Evolutionary conservation across 2,888 invertebrate species (phyloP), one percentile per base, ranked within the genome.

Genomic region (Drosophila nr. perissopoda): DNA sequence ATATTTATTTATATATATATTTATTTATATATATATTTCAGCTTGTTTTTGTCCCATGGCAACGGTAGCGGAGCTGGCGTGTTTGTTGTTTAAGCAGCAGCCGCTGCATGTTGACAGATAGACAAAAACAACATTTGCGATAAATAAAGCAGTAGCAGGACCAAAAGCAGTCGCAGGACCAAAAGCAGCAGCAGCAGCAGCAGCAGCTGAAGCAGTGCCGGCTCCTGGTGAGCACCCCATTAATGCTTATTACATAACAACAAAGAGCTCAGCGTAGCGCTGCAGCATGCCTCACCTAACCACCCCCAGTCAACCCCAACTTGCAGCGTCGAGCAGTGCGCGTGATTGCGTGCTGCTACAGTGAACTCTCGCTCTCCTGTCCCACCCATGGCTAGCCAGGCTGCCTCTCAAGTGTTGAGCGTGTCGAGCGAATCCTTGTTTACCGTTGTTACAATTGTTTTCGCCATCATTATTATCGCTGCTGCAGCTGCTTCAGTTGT

Each of bases 391-490:
- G 36, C 53, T 34, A 58, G 42, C 56, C n/a, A n/a, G n/a, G 62
- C 36, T 65, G 71, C 48, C 48, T 63, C 56, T 85, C 86, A 80
- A 89, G 84, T 88, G 83, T 60, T 69, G 86, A 86, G 85, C 86
- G 90, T 89, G 90, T 86, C 83, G 87, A 83, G 90, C 90, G 73
- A 88, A 90, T 86, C 69, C 85, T 86, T 90, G 89, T 90, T 86
- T 86, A 90, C 90, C 86, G 90, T 83, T 83, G 86, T 85, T 85
- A 88, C 88, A 87, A 85, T 85, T 85, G 90, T 85, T 85, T 85
- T 85, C 76, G 81, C 86, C 85, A 76, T 85, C 85, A 85, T 85
- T 85, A 85, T 85, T 89, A 89, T 85, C 86, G 86, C 83, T 74
- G 76, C 59, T 13, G 16, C 45, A 45, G 45, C 45, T 45, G 45